Evolutionary conservation across 2,113 vertebrate genomes (phyloP).

Genomic region (Trichomycterus rosablanca): DNA sequence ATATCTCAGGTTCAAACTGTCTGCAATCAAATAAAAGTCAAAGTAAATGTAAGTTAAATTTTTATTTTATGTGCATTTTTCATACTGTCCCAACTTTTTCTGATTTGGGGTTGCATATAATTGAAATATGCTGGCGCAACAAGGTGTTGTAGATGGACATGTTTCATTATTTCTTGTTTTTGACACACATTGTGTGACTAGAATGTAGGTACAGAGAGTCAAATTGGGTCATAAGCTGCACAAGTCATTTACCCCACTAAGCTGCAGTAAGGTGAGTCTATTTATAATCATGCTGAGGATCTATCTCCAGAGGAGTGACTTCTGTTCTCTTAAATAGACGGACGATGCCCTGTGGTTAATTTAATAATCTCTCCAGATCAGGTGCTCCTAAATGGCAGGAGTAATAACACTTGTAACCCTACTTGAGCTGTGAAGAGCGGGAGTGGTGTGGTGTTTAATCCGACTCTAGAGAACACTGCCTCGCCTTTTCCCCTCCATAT

Average conservation of each 20-base stretch:
- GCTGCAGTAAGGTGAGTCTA: constrained; percentile 47
- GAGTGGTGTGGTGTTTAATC: constrained; percentile 63
- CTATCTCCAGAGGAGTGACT: constrained; percentile 55
- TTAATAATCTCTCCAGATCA: constrained; percentile 68
- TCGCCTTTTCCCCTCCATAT: constrained; percentile 51
- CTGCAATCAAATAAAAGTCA: too few relatives aligned
- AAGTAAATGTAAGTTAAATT: too few relatives aligned
- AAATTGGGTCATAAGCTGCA: constrained; percentile 47
- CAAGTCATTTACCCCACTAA: constrained; percentile 45
- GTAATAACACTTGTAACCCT: constrained; percentile 65
- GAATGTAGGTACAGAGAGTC: too few relatives aligned
- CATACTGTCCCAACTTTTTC: too few relatives aligned
- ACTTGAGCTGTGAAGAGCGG: constrained; percentile 56
- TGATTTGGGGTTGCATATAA: too few relatives aligned
- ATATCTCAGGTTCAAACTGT: too few relatives aligned
- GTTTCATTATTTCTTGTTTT: too few relatives aligned
- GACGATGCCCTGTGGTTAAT: constrained; percentile 70
- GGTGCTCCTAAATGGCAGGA: constrained; percentile 60
- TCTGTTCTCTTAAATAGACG: constrained; percentile 62
- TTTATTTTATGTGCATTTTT: too few relatives aligned
- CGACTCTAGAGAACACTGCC: constrained; percentile 47
- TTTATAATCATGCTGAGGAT: constrained; percentile 51
- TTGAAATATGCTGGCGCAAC: too few relatives aligned
- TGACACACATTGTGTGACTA: too few relatives aligned
- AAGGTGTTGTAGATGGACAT: too few relatives aligned